Conservation (phyloP, 2,888 invertebrate species). For the Euplagia quadripunctaria region DNA sequence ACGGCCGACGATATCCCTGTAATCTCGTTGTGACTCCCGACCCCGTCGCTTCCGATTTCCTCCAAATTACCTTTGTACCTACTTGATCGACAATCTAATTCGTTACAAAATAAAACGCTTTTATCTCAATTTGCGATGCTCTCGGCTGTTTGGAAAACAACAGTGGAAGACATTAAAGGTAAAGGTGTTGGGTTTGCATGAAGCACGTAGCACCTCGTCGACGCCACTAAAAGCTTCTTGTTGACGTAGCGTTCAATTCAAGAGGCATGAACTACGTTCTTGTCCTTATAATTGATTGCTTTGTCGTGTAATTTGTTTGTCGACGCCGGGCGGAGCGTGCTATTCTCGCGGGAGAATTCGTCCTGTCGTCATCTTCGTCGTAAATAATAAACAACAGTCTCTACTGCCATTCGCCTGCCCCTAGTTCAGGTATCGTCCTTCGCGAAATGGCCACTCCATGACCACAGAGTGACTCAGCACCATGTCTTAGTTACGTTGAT, state of each 20-base stretch:
- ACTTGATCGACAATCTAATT: conserved; percentile 81
- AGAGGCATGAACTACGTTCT: conserved; percentile 79
- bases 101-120: conserved; percentile 72
- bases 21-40: conserved; percentile 83
- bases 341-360: conserved; percentile 78
- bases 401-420: conserved; percentile 33
- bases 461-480: conserved; percentile 69
- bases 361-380: conserved; percentile 77
- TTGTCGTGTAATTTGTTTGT: conserved; percentile 87
- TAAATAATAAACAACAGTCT: conserved; percentile 82
- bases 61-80: conserved; percentile 80
- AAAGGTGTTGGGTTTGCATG: conserved; percentile 66
- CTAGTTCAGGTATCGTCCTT: conserved; percentile 26
- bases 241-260: conserved; percentile 85
- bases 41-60: conserved; percentile 79
- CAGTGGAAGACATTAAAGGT: conserved; percentile 66
- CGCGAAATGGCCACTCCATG: conserved; percentile 21
- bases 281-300: conserved; percentile 87
- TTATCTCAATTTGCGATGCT: conserved; percentile 65
- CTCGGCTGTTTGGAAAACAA: conserved; percentile 67
- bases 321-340: conserved; percentile 69
- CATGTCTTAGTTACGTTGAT: conserved; percentile 62
- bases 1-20: conserved; percentile 75
- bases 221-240: conserved; percentile 84
- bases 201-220: conserved; percentile 75